Evolutionary conservation across 2,113 vertebrate species (phyloP), one percentile per base, ranked within the genome.

Genomic region (Anguilla japonica): DNA sequence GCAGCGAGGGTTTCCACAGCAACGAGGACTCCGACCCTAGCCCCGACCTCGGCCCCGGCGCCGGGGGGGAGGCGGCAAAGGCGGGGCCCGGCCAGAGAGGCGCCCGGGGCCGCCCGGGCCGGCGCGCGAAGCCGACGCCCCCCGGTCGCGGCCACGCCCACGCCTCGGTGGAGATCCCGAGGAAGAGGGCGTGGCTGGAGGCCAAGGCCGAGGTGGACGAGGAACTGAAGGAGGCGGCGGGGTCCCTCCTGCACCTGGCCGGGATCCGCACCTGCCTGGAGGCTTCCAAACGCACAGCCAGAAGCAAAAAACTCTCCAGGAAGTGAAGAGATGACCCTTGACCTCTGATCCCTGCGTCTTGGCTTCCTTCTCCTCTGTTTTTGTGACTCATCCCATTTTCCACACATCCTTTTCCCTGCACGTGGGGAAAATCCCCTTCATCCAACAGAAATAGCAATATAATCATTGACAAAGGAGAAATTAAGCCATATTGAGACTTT

Each of bases 401-500:
- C 92, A 2, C 92, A 94, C 94, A 5, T 2, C 11, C 9, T 75
- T 93, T 90, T 94, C 93, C 95, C 41, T 16, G n/a, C 26, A 75
- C 18, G 4, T 60, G 81, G 83, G 86, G 92, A 94, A 87, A 86
- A 88, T 89, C 90, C 91, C 88, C 90, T 67, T 75, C 26, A 91
- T 95, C 93, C 93, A 94, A 92, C 84, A 85, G 75, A 94, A 94
- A 94, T 92, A 95, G 96, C 96, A 96, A 96, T 97, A 97, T 96
- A 94, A 94, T 96, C 96, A 95, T 96, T 96, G 94, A 95, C 96
- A 95, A 96, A 96, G 97, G 98, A 97, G 97, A 97, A 96, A 75
- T 96, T 97, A 98, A 99, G 98, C 98, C 98, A 99, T 99, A 99
- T 97, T 94, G 96, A 95, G 96, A 97, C 96, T 96, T 95, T 89